Evolutionary conservation across 37 sponge, comb jelly and placozoan genomes (phyloP).

Genomic region (Halichondria panicea): DNA sequence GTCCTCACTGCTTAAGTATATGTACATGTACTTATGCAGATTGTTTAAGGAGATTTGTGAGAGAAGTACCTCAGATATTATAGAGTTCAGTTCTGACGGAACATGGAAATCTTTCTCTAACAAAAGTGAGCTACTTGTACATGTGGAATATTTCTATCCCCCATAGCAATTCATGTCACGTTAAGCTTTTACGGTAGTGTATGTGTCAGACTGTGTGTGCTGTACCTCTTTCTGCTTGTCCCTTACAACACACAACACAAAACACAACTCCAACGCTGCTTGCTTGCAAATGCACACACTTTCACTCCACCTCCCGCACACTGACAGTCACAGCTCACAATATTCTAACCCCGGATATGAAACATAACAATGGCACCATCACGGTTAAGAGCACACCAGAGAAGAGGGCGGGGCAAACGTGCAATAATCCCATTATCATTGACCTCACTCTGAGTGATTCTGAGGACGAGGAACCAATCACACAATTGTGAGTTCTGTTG

Average conservation of each 20-base stretch:
- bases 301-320: no score
- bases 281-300: no score
- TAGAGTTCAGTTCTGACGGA: slow-evolving; percentile 70
- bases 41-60: slow-evolving; percentile 75
- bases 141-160: background rate
- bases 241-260: no score
- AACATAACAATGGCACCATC: no score
- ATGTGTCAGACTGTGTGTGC: background rate
- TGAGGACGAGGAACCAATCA: slow-evolving; percentile 54
- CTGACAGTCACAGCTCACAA: no score
- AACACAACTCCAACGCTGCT: no score
- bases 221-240: background rate
- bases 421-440: slow-evolving; percentile 42
- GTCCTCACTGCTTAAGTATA: no score
- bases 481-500: no score
- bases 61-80: slow-evolving; percentile 24
- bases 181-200: background rate
- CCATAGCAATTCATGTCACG: background rate
- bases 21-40: no score
- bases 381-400: no score
- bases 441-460: slow-evolving; percentile 52
- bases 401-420: no score
- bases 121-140: slow-evolving; percentile 1
- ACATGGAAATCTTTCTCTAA: slow-evolving; percentile 60
- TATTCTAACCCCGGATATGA: no score